These are phyloP conservation scores for Hemicentrotus pulcherrimus DNA, from an alignment of 35 echinoderm and acorn worm species.

Conservation along the genomic window DNA sequence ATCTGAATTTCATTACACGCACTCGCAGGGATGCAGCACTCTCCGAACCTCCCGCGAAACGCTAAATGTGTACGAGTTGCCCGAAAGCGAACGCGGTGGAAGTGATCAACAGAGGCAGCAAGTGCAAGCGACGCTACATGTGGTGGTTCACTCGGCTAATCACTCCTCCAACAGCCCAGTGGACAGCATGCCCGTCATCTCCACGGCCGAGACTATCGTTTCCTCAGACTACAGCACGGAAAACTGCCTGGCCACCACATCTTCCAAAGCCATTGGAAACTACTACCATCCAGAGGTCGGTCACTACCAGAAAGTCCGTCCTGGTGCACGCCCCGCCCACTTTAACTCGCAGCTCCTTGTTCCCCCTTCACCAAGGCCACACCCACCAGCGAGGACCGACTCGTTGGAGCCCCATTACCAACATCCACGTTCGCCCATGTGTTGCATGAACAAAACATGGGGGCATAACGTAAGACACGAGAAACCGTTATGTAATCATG, in stretches of 20 bases:
- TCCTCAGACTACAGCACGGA: constrained; percentile 19
- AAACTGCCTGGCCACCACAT: constrained; percentile 28
- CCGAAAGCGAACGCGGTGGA: constrained; percentile 57
- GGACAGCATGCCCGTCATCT: neutral
- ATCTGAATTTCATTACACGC: constrained; percentile 42
- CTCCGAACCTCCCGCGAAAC: constrained; percentile 12
- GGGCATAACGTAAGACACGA: constrained; percentile 42
- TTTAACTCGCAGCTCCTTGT: constrained; percentile 20
- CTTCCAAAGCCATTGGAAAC: neutral
- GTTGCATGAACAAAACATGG: constrained; percentile 40
- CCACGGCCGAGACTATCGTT: constrained; percentile 14
- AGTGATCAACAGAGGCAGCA: constrained; percentile 54
- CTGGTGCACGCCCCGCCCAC: constrained; percentile 40
- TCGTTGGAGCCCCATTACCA: constrained; percentile 35
- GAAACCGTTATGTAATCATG: constrained; percentile 2
- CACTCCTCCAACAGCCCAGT: constrained; percentile 32
- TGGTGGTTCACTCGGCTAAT: constrained; percentile 73
- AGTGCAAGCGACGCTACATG: constrained; percentile 73
- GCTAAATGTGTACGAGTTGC: constrained; percentile 62
- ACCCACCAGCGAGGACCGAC: neutral
- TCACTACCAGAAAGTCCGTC: constrained; percentile 65
- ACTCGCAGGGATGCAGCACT: constrained; percentile 45
- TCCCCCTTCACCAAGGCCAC: neutral
- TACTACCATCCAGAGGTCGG: constrained; percentile 47
- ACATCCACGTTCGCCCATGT: constrained; percentile 27